phyloP scores from a whole-genome alignment of 2,888 invertebrate genomes.

The Andrena bucephala region DNA sequence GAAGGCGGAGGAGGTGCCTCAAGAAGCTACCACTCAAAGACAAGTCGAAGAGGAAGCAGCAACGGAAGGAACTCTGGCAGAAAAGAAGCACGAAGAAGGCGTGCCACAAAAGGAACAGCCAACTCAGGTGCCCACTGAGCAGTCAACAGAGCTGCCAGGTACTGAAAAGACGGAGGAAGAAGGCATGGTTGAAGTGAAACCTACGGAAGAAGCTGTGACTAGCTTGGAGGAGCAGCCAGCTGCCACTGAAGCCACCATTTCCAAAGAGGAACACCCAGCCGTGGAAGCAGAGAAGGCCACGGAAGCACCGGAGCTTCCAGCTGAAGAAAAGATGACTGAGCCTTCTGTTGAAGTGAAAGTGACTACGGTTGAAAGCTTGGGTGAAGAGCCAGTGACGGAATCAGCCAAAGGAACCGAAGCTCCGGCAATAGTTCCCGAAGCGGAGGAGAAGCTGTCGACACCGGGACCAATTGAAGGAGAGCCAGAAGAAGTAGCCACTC shows the following conservation, averaged over 20 bases:
- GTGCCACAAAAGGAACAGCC: constrained; percentile 16
- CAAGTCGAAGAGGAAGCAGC: background rate
- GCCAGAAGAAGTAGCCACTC: constrained; percentile 35
- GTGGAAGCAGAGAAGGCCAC: constrained; percentile 33
- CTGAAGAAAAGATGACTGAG: constrained; percentile 30
- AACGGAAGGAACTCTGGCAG: constrained; percentile 1
- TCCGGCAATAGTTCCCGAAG: constrained; percentile 12
- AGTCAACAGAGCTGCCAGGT: constrained; percentile 29
- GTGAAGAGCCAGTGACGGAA: constrained; percentile 41
- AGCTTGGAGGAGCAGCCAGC: constrained; percentile 38
- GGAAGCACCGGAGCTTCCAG: constrained; percentile 20
- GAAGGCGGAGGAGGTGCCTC: constrained; percentile 18
- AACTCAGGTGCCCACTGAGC: constrained; percentile 18
- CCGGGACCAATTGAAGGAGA: constrained; percentile 5
- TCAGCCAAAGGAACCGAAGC: constrained; percentile 30
- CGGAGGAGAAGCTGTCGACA: constrained; percentile 12
- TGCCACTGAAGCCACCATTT: constrained; percentile 46
- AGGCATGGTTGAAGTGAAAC: constrained; percentile 48
- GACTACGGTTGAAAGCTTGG: constrained; percentile 45
- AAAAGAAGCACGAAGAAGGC: constrained; percentile 15
- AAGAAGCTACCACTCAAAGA: constrained; percentile 36
- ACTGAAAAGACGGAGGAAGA: constrained; percentile 55
- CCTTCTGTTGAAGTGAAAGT: constrained; percentile 42
- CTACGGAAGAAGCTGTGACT: constrained; percentile 58
- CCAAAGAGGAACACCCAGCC: constrained; percentile 58